Evolutionary conservation across 1,140 invertebrate species (phyloP), one percentile per base, ranked within the genome.

Genomic region (Drosophila burlai): DNA sequence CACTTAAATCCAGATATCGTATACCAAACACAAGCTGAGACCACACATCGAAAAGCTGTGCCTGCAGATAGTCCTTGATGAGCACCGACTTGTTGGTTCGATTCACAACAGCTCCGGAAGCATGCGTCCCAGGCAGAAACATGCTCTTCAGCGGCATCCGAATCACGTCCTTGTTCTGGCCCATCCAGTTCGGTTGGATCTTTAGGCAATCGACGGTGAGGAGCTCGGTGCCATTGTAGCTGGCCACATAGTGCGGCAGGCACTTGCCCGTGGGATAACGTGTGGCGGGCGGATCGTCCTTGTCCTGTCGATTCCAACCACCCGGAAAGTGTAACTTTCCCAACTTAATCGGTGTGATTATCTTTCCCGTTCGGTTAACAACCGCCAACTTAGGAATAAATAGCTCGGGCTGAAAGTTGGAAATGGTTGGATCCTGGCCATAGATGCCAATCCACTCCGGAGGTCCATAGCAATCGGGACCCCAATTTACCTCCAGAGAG

Each of bases 21-120:
- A 97, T 95, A 34, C 97, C 97, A 86, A 97, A 96, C 2, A 97
- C 95, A 15, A 97, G 93, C 89, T 97, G 97, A 0, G 95, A 95
- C 95, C 96, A 97, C 21, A 97, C 94, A 81, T 96, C 95, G 45
- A 96, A 95, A 89, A 97, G 96, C 92, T 98, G 97, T 0, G 94
- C 94, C 9, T 94, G 78, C 50, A 94, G 74, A 68, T 94, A 95
- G 15, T 93, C 92, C 64, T 93, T 85, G 11, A 93, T 76, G 81
- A 93, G 61, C 76, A 91, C 40, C 71, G 85, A 47, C 93, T 94
- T 47, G 81, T 92, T 85, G 26, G 81, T 82, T 24, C 93, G 90
- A 5, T 40, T 24, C 3, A 93, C 83, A 80, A 95, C 95, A 50
- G 95, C 95, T 4, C 95, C 95, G 4, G 95, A 95, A 79, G 96